Base-by-base conservation (phyloP, 2,888 invertebrate species). In the Noctua pronuba region DNA sequence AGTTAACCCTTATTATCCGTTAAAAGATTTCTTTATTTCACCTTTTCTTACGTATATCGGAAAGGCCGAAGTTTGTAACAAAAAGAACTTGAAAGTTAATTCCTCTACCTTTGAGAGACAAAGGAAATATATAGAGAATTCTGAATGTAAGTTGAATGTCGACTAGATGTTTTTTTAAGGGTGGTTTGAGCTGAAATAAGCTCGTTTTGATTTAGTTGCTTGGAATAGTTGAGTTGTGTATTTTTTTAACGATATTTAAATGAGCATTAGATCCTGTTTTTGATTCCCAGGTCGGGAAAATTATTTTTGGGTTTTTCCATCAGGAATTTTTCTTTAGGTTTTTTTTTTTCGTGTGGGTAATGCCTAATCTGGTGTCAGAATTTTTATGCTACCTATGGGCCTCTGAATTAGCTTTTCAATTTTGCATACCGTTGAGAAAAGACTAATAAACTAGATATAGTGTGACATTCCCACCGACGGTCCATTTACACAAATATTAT, bases 71-170 rank as follows among this genome's bases (percentile, higher is more conserved):
- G 80, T 88, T 87, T 73, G 21, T 13, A 77, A 85, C 80, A 82
- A 85, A 88, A 88, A 84, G 84, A 73, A 84, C 87, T 83, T 74
- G 70, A 49, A 83, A 85, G 84, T 88, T 84, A 88, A 88, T 88
- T 81, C 86, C 70, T 80, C 77, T 77, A 73, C 83, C 83, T 79
- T 88, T 82, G 79, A 35, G 66, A 88, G 84, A 83, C 80, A 88
- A 88, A 86, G 86, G 72, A 79, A 86, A 78, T 77, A 83, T 76
- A 83, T 76, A 70, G 49, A 46, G 65, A 73, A 81, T 84, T 83
- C 62, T 73, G 66, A 79, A 73, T 71, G 81, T 79, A 69, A 76
- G 44, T 46, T 72, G 65, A 82, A 79, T 62, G 66, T 75, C 35
- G 65, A 38, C 35, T 24, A 65, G 46, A 75, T 75, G 46, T 75